Conservation (phyloP, 2,797 vertebrate species). For the Delichon dasypus region DNA sequence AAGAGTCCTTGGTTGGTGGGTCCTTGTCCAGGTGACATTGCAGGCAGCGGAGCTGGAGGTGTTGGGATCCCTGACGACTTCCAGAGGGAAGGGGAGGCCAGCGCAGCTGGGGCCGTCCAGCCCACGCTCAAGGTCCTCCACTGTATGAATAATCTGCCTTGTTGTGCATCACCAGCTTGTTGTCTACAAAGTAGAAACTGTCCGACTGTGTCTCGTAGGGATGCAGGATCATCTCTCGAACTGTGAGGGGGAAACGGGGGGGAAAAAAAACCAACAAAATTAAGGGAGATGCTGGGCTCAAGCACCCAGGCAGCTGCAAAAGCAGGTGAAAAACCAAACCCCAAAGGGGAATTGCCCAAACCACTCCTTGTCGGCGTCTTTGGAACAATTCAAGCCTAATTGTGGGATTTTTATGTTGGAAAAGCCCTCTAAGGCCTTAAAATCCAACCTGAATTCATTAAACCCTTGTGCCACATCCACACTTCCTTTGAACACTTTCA, state of each 20-base stretch:
- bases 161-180: constrained; percentile 99
- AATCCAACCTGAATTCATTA: neutral
- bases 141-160: constrained; percentile 99
- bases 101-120: neutral
- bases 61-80: constrained; percentile 54
- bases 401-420: neutral
- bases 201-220: constrained; percentile 98
- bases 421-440: neutral
- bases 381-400: neutral
- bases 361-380: neutral
- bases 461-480: neutral
- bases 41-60: constrained; percentile 40
- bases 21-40: neutral
- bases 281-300: accelerated
- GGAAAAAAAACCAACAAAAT: neutral
- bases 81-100: constrained; percentile 17
- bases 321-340: neutral
- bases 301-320: neutral
- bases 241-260: constrained; percentile 59
- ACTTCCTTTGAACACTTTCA: neutral
- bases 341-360: neutral
- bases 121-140: constrained; percentile 81
- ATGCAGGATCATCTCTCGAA: constrained; percentile 94
- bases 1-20: constrained; percentile 52
- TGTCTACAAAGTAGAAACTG: constrained; percentile 99